Conservation (phyloP, 2,113 vertebrate genomes). For the Sapayoa aenigma region DNA sequence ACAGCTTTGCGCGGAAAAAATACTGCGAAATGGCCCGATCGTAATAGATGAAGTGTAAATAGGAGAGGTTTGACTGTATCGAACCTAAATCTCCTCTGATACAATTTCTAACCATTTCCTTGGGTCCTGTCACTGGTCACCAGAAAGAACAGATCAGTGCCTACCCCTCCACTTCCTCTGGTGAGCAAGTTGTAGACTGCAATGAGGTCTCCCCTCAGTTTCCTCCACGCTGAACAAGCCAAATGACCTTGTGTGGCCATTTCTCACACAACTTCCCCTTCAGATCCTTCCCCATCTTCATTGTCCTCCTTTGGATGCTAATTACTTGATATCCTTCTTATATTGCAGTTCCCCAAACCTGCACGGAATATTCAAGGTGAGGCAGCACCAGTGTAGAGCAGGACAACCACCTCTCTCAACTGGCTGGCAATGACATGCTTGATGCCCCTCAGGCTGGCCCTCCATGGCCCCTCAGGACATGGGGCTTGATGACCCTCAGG, state of each 20-base stretch:
- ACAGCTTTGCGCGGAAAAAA: too few relatives aligned
- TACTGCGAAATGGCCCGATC: too few relatives aligned
- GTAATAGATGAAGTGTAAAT: too few relatives aligned
- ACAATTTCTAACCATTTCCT: background rate
- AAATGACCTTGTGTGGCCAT: background rate
- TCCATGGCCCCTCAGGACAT: too few relatives aligned
- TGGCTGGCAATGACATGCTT: rapidly evolving
- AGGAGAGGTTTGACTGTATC: too few relatives aligned
- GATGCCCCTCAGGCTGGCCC: background rate
- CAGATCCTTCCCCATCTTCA: background rate
- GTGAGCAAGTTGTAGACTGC: rapidly evolving
- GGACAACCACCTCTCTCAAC: background rate
- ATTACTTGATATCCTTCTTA: background rate
- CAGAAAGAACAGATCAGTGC: background rate
- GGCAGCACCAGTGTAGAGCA: rapidly evolving
- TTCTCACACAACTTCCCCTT: background rate
- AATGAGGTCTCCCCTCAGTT: background rate
- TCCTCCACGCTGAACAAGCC: background rate
- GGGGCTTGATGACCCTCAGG: rapidly evolving
- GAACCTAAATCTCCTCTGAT: background rate
- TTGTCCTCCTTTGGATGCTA: rapidly evolving
- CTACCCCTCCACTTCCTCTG: too few relatives aligned
- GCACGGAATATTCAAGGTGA: rapidly evolving
- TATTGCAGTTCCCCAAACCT: background rate
- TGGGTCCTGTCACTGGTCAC: background rate